Conservation (phyloP, 2,888 invertebrate genomes). For the Eristalis intricaria region DNA sequence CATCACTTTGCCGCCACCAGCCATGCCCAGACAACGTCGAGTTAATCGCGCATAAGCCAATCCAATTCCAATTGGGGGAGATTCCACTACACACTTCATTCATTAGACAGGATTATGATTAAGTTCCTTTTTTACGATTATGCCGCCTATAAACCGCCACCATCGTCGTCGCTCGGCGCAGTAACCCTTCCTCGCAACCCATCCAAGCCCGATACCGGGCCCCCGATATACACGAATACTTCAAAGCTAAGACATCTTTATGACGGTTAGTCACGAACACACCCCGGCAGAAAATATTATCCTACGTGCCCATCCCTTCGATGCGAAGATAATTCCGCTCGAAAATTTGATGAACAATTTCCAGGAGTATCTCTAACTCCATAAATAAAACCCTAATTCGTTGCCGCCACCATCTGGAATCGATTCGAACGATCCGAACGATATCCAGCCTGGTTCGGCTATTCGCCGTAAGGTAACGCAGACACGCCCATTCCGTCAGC, state of each 20-base stretch:
- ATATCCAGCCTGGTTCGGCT: background rate
- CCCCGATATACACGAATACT: slow-evolving; percentile 25
- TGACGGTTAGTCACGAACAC: slow-evolving; percentile 60
- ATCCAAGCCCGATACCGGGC: background rate
- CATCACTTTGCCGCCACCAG: background rate
- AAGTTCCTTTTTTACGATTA: slow-evolving; percentile 49
- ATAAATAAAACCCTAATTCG: slow-evolving; percentile 54
- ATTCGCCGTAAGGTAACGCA: background rate
- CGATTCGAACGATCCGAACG: slow-evolving; percentile 39
- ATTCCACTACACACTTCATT: slow-evolving; percentile 37
- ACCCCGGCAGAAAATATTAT: slow-evolving; percentile 38
- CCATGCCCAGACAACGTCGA: background rate
- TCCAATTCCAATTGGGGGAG: slow-evolving; percentile 38
- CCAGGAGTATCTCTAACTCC: slow-evolving; percentile 37
- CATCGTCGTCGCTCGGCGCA: background rate
- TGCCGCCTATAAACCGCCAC: background rate
- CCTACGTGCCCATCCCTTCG: slow-evolving; percentile 60
- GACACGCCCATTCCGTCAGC: background rate
- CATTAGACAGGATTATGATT: slow-evolving; percentile 61
- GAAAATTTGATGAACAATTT: slow-evolving; percentile 49
- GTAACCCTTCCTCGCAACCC: background rate
- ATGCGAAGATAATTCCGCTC: slow-evolving; percentile 45
- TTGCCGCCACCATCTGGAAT: slow-evolving; percentile 45
- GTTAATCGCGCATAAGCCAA: slow-evolving; percentile 55
- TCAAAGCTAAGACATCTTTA: slow-evolving; percentile 56